Base-by-base conservation (phyloP, 2,113 vertebrate genomes). In the Rutilus rutilus region DNA sequence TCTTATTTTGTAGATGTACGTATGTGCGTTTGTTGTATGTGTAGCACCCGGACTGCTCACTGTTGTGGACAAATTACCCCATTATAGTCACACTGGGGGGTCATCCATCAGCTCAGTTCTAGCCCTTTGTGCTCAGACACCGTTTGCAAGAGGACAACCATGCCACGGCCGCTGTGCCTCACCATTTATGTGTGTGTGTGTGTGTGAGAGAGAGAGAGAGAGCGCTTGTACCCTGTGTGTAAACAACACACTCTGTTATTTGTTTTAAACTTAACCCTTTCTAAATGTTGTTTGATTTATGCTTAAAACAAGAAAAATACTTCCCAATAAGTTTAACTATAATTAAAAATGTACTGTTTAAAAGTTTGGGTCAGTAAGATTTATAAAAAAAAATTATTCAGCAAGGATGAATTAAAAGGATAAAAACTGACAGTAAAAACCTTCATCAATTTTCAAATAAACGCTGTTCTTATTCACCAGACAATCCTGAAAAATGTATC, bases 41-140 rank as follows among this genome's bases (percentile, higher is more conserved):
- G 39, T 87, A n/a, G 79, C 73, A 76, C 69, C 74, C 45, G 84
- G 75, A 82, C 90, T 90, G 92, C 90, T 90, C 91, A 88, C 85
- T 88, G 83, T 85, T 89, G 87, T 92, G 82, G 92, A 94, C 92
- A 89, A 93, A 94, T 92, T 89, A 92, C 89, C 89, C 92, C 82
- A 91, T 92, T 92, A 93, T 88, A 90, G 89, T 79, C 89, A 82
- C 50, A 78, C 86, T 86, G 85, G 90, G 91, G 82, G 90, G 91
- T 92, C 89, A 92, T 94, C 91, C 85, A 90, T 94, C 91, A 92
- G 89, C 69, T 64, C 75, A 50, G 2, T 62, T 67, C 45, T 6
- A 1, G 5, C 45, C 42, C 85, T 89, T 82, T 52, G 69, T 25
- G 82, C 88, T 87, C 90, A 85, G 82, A 91, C 88, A 78, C 76